Evolutionary conservation across 2,113 vertebrate species (phyloP).

Genomic region (Heliornis fulica): DNA sequence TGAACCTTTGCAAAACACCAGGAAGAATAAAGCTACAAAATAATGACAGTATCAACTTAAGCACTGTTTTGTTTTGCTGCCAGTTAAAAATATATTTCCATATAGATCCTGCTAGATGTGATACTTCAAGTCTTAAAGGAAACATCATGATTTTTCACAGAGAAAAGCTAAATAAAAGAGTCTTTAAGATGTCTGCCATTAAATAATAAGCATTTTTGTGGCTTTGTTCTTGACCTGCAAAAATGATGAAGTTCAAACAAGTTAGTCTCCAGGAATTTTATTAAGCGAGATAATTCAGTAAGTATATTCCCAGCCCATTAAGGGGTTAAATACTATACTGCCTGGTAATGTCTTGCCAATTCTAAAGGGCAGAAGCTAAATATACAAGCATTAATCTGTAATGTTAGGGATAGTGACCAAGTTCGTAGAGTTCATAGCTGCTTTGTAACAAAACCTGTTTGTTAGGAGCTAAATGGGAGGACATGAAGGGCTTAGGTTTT

Average conservation of each 20-base stretch:
- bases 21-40: background rate
- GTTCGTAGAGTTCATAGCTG: background rate
- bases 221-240: conserved; percentile 26
- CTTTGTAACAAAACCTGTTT: background rate
- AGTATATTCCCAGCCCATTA: background rate
- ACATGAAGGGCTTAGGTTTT: background rate
- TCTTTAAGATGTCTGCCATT: background rate
- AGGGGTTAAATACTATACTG: background rate
- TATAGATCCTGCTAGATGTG: background rate
- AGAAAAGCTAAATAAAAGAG: conserved; percentile 3
- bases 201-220: too few species aligned
- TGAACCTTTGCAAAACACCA: background rate
- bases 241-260: conserved; percentile 33
- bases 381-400: background rate
- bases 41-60: background rate
- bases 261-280: background rate
- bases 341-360: background rate
- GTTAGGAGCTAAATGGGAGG: background rate
- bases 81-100: background rate
- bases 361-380: background rate
- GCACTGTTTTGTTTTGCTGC: background rate
- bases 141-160: background rate
- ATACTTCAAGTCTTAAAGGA: background rate
- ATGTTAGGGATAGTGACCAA: background rate
- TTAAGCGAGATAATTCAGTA: background rate